A percentile compares a stretch with the other conserved stretches of the same genome.
Conservation (phyloP, 2,113 vertebrate species). For the Micromys minutus region DNA sequence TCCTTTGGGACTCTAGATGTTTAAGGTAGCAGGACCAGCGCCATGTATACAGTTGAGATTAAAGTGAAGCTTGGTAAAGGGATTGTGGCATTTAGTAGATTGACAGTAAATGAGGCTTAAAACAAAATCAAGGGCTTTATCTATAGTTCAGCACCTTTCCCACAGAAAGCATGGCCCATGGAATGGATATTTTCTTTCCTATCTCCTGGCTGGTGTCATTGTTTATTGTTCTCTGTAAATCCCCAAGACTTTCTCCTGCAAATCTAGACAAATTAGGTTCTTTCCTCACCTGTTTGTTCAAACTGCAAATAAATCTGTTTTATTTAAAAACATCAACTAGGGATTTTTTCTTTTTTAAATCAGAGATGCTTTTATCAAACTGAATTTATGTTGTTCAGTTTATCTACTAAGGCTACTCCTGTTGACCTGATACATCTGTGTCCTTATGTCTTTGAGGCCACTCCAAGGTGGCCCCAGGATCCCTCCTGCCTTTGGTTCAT, state of each 20-base stretch:
- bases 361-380: neutral
- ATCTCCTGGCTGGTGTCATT: neutral
- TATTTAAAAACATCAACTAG: neutral
- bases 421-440: neutral
- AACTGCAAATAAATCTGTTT: neutral
- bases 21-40: neutral
- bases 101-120: neutral
- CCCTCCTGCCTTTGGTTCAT: neutral
- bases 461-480: neutral
- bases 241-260: neutral
- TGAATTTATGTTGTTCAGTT: neutral
- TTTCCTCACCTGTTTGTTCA: neutral
- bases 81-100: neutral
- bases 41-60: neutral
- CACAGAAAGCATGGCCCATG: neutral
- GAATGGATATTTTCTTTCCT: too few species aligned
- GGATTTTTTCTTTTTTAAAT: neutral
- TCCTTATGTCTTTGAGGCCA: neutral
- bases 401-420: neutral
- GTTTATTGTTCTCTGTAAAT: neutral
- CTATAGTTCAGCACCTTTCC: neutral
- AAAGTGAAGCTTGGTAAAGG: neutral
- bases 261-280: neutral
- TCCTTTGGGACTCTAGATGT: constrained; percentile 26
- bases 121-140: constrained; percentile 4